Conservation (phyloP, 37 sponge, comb jelly and placozoan species). For the Eunapius fragilis region DNA sequence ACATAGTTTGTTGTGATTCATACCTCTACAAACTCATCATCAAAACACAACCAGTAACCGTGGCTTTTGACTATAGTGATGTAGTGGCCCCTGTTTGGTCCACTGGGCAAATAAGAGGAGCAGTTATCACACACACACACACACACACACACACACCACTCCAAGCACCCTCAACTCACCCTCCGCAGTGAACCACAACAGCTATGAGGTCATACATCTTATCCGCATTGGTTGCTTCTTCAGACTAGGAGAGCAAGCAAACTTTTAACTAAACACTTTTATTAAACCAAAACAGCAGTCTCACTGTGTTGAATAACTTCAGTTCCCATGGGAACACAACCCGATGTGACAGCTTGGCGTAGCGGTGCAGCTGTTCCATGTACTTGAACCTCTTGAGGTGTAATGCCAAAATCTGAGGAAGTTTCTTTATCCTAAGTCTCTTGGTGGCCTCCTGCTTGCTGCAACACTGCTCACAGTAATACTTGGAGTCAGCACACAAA, state of each 20-base stretch:
- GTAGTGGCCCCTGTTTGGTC: slow-evolving; percentile 96
- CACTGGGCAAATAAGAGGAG: slow-evolving; percentile 41
- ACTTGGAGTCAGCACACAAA: slow-evolving; percentile 84
- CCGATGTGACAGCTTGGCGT: slow-evolving; percentile 90
- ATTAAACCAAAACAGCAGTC: not conserved
- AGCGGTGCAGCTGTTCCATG: slow-evolving; percentile 83
- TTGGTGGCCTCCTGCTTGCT: slow-evolving; percentile 98
- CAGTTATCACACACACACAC: not conserved
- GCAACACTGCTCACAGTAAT: slow-evolving; percentile 97
- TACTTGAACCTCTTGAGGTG: slow-evolving; percentile 98
- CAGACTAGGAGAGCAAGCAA: slow-evolving; percentile 43
- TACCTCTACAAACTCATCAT: slow-evolving; percentile 87
- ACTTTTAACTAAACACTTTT: not conserved
- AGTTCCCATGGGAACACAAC: slow-evolving; percentile 98
- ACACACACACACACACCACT: slow-evolving; percentile 8
- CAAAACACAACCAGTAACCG: slow-evolving; percentile 90
- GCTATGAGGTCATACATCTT: slow-evolving; percentile 90
- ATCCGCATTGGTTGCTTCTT: slow-evolving; percentile 76
- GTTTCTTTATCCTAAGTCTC: slow-evolving; percentile 88
- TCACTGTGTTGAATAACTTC: slow-evolving; percentile 91
- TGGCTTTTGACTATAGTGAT: slow-evolving; percentile 90
- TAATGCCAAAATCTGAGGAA: slow-evolving; percentile 90
- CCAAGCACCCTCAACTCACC: slow-evolving; percentile 29
- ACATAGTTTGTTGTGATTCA: not conserved
- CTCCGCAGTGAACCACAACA: slow-evolving; percentile 97